Evolutionary conservation across 2,113 vertebrate genomes (phyloP).

Genomic region (Apus apus): DNA sequence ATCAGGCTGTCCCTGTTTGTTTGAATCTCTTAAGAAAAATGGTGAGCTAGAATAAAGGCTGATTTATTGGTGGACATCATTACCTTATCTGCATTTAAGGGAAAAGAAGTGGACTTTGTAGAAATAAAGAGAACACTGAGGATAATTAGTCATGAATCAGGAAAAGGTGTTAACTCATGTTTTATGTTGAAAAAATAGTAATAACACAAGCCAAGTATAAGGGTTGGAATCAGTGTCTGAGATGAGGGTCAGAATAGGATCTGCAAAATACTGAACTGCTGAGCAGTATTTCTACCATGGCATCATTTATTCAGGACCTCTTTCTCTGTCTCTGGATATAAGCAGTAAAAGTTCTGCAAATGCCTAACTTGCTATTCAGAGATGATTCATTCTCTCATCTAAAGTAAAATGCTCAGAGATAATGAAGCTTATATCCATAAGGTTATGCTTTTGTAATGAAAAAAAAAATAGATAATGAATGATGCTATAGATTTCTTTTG

Average conservation of each 20-base stretch:
- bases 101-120: background rate
- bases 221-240: background rate
- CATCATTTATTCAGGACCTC: background rate
- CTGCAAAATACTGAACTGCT: background rate
- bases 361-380: background rate
- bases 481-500: background rate
- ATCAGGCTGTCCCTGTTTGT: background rate
- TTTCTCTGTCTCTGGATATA: background rate
- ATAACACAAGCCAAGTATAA: background rate
- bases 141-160: background rate
- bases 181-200: background rate
- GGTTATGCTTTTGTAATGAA: background rate
- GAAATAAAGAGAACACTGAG: background rate
- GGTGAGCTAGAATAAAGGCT: background rate
- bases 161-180: background rate
- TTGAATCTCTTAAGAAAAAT: background rate
- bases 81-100: background rate
- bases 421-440: background rate
- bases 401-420: background rate
- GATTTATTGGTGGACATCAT: background rate
- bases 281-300: background rate
- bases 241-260: background rate
- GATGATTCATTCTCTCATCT: background rate
- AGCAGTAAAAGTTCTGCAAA: background rate
- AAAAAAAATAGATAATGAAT: background rate